Percentiles rank a stretch among this genome's conserved stretches.
Conservation (phyloP, 2,113 vertebrate genomes). For the Actenoides hombroni region DNA sequence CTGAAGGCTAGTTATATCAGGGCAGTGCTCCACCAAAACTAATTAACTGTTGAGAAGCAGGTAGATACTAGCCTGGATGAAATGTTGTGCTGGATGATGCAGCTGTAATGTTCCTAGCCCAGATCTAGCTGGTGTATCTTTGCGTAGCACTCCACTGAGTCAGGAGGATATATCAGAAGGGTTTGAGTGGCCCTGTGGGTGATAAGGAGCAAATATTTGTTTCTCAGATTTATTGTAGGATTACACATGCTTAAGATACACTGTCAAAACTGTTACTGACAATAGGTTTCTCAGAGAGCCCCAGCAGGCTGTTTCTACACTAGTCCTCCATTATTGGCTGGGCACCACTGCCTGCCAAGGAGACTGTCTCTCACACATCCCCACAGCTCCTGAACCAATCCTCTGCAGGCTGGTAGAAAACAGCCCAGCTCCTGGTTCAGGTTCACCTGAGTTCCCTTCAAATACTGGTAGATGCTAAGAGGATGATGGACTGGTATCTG, state of each 20-base stretch:
- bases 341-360: background rate
- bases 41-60: background rate
- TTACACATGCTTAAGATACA: background rate
- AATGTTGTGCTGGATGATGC: background rate
- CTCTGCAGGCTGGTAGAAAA: background rate
- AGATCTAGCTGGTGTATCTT: background rate
- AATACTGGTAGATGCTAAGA: background rate
- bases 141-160: background rate
- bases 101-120: background rate
- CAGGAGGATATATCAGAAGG: background rate
- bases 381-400: fast-evolving
- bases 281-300: background rate
- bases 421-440: background rate
- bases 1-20: background rate
- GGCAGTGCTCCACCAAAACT: constrained; percentile 13
- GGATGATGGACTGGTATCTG: background rate
- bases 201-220: constrained; percentile 18
- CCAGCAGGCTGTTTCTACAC: background rate
- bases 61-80: background rate
- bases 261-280: background rate
- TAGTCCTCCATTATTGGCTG: background rate
- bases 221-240: background rate
- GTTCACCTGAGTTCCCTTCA: background rate
- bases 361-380: fast-evolving
- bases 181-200: background rate